Conservation (phyloP, 2,797 vertebrate genomes). For the Varecia variegata region DNA sequence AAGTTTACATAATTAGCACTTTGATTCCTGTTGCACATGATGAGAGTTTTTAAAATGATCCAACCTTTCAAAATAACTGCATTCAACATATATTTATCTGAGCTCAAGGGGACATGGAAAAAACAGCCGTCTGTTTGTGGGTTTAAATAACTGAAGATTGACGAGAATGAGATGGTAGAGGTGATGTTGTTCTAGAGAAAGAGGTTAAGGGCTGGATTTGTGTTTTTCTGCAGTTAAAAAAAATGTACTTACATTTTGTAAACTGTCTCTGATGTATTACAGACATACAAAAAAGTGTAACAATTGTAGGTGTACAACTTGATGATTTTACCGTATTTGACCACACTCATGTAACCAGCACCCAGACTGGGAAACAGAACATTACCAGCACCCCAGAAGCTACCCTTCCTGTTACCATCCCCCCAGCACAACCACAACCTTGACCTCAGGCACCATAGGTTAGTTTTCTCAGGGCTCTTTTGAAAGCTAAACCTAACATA, state of each 20-base stretch:
- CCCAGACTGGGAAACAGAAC: background rate
- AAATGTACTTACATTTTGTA: background rate
- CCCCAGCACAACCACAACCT: background rate
- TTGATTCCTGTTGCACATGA: background rate
- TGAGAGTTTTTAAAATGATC: constrained; percentile 46
- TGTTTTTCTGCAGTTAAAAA: background rate
- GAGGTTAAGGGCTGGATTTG: background rate
- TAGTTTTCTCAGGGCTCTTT: background rate
- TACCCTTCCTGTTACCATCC: background rate
- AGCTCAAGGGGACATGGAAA: background rate
- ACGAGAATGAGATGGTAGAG: background rate
- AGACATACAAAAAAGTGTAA: background rate
- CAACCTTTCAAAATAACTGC: constrained; percentile 55
- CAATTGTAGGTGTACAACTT: background rate
- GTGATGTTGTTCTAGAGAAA: background rate
- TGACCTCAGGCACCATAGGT: background rate
- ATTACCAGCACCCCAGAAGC: background rate
- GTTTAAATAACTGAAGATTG: constrained; percentile 23
- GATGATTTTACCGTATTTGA: background rate
- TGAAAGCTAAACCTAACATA: constrained; percentile 4
- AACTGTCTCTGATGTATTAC: background rate
- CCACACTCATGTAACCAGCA: background rate
- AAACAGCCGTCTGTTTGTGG: constrained; percentile 7
- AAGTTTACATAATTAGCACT: constrained; percentile 51
- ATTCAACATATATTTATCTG: constrained; percentile 44